phyloP scores from a whole-genome alignment of 2,888 invertebrate species.

The Drosophila helvetica region DNA sequence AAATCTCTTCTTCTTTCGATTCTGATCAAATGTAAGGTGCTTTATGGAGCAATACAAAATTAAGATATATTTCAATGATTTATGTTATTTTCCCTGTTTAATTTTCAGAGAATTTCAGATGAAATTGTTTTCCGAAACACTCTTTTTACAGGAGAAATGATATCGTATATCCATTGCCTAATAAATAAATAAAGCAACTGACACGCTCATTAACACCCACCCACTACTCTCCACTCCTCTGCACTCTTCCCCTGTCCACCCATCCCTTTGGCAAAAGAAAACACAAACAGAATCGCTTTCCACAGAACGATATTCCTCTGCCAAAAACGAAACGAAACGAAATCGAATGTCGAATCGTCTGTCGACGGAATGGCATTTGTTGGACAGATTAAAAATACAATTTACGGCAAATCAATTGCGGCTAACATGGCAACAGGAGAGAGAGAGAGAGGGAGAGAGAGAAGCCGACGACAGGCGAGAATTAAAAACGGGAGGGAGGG shows the following conservation, averaged over 20 bases:
- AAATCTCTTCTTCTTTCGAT: no score
- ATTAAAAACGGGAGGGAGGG: conserved; percentile 61
- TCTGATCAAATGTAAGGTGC: no score
- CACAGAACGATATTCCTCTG: conserved; percentile 8
- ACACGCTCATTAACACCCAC: conserved; percentile 58
- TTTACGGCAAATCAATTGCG: conserved; percentile 78
- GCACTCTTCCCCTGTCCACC: neutral
- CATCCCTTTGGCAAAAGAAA: conserved; percentile 1
- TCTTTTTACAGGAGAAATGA: neutral
- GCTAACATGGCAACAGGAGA: conserved; percentile 63
- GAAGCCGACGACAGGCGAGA: conserved; percentile 47
- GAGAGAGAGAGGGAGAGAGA: neutral
- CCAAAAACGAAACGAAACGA: conserved; percentile 5
- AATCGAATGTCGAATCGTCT: conserved; percentile 39
- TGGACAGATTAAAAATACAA: conserved; percentile 78
- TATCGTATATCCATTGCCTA: conserved; percentile 20
- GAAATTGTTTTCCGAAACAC: neutral
- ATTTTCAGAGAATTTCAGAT: neutral
- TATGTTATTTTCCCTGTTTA: no score
- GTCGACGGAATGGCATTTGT: conserved; percentile 51
- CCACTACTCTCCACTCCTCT: neutral
- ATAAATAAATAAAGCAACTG: conserved; percentile 65
- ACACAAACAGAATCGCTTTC: conserved; percentile 37
- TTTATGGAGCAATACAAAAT: neutral
- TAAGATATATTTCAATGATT: neutral